phyloP scores from a whole-genome alignment of 1,140 invertebrate genomes.

The Brachionus paranguensis region DNA sequence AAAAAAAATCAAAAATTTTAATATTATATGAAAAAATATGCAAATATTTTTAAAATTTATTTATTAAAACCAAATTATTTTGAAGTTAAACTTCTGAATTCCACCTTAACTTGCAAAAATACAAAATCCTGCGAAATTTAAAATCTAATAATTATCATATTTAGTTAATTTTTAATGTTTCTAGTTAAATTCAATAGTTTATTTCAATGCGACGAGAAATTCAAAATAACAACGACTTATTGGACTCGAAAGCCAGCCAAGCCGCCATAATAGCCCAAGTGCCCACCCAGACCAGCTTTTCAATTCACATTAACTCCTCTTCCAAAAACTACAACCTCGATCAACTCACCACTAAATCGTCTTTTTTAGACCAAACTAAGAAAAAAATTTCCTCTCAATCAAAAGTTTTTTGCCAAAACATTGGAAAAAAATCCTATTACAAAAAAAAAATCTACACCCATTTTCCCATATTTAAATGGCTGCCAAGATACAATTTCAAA shows the following conservation, averaged over 20 bases:
- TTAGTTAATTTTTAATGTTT: too few relatives aligned
- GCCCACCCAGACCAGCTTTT: not conserved
- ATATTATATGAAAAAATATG: too few relatives aligned
- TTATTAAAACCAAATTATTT: too few relatives aligned
- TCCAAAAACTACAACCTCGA: not conserved
- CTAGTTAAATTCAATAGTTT: too few relatives aligned
- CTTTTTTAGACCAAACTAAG: not conserved
- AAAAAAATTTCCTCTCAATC: not conserved
- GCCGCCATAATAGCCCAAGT: not conserved
- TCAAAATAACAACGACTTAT: not conserved
- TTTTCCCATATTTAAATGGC: slow-evolving; percentile 47
- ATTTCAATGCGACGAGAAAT: not conserved
- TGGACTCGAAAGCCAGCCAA: not conserved
- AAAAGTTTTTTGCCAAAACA: not conserved
- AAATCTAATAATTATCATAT: too few relatives aligned
- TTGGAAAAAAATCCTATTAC: not conserved
- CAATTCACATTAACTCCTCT: not conserved
- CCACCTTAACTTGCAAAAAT: too few relatives aligned
- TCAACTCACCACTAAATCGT: not conserved
- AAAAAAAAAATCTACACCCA: slow-evolving; percentile 37
- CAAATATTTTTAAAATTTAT: too few relatives aligned
- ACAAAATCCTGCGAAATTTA: too few relatives aligned
- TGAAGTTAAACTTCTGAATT: too few relatives aligned
- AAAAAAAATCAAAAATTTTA: too few relatives aligned
- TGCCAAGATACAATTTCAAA: slow-evolving; percentile 53